Conservation (phyloP, 2,888 invertebrate species). For the Biston stratarius region DNA sequence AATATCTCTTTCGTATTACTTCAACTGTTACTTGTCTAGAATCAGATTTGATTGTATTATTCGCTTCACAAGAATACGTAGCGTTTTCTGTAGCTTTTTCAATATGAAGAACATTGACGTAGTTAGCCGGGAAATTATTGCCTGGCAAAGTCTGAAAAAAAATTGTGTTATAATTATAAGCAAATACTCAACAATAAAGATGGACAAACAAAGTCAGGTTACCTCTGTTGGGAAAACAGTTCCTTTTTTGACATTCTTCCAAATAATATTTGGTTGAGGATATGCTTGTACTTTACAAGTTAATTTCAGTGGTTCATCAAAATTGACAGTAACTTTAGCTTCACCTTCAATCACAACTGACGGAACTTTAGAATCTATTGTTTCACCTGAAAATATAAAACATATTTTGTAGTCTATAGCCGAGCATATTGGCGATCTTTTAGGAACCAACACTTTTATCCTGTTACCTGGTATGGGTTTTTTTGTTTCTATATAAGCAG, state of each 20-base stretch:
- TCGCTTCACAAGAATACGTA: slow-evolving; percentile 2
- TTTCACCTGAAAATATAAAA: slow-evolving; percentile 5
- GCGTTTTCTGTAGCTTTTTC: not conserved
- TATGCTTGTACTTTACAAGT: slow-evolving; percentile 9
- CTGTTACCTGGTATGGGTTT: slow-evolving; percentile 4
- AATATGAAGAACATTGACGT: not conserved
- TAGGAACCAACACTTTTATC: too few species aligned
- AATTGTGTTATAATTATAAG: too few species aligned
- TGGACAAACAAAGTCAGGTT: not conserved
- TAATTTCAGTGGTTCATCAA: not conserved
- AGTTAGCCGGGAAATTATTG: not conserved
- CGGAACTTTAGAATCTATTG: not conserved
- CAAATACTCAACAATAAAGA: not conserved
- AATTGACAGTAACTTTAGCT: not conserved
- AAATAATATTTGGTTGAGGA: slow-evolving; percentile 11
- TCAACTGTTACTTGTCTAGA: slow-evolving; percentile 7
- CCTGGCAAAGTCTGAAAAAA: slow-evolving; percentile 4
- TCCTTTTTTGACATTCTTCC: slow-evolving; percentile 6
- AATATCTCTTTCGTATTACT: not conserved
- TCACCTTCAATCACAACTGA: slow-evolving; percentile 5
- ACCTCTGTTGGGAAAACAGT: slow-evolving; percentile 1
- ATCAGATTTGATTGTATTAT: not conserved
- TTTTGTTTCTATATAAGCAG: not conserved
- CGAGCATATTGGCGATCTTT: too few species aligned
- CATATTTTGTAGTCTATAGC: not conserved